Percentiles rank a stretch among this genome's conserved stretches.
Evolutionary conservation across 2,888 invertebrate species (phyloP).

Genomic region (Glyphotaelius pellucidus): DNA sequence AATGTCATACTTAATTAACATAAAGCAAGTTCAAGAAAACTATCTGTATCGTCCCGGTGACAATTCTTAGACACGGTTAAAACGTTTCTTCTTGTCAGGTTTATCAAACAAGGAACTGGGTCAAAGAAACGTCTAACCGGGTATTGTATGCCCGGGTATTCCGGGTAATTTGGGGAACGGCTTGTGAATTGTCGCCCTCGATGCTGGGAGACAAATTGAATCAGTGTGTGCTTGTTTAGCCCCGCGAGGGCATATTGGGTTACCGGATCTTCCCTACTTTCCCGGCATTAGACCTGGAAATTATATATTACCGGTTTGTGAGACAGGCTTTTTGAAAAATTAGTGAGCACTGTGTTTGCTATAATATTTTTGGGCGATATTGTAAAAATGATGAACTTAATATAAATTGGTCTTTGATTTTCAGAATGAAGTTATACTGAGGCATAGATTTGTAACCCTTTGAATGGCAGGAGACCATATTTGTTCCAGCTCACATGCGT

Average conservation of each 20-base stretch:
- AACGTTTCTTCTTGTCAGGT: background rate
- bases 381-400: background rate
- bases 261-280: background rate
- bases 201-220: background rate
- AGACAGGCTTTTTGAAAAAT: background rate
- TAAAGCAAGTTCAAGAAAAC: background rate
- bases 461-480: too few species aligned
- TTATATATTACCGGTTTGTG: background rate
- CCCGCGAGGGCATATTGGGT: background rate
- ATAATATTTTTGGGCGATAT: too few species aligned
- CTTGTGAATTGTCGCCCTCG: background rate
- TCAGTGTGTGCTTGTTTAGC: background rate
- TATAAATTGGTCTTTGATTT: background rate
- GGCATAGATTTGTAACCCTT: too few species aligned
- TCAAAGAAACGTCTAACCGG: background rate
- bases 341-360: background rate
- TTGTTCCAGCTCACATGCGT: too few species aligned
- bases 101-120: background rate
- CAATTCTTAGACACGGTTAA: background rate
- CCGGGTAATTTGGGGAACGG: background rate
- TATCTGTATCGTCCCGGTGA: background rate
- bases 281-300: background rate
- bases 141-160: background rate
- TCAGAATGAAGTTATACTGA: background rate
- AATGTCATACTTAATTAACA: background rate